Base-by-base conservation (phyloP, 2,888 invertebrate genomes). In the Nomada ruficornis region DNA sequence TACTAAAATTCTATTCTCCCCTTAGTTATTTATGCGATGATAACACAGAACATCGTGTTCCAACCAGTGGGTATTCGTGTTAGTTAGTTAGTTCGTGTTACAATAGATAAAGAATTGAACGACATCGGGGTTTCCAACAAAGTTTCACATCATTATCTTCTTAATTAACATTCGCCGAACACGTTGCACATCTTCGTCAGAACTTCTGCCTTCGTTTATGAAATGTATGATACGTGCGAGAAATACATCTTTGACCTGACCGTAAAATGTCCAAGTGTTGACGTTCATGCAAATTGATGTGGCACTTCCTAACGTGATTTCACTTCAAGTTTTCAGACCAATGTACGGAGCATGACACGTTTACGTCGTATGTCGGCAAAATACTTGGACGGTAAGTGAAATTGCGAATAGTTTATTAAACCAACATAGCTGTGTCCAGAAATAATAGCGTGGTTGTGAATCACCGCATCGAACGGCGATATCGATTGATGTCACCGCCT, bases 181-280 rank as follows among this genome's bases (percentile, higher is more conserved):
- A n/a, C 23, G 47, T 50, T 52, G 20, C 50, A 60, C 29, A n/a
- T n/a, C 20, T 60, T 70, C 50, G 36, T 20, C 50, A 20, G 36
- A 52, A 70, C 36, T 59, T 60, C 60, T 52, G 36, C 36, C 20
- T 5, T 13, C 50, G 10, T 29, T 44, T 9, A 18, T 59, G 44
- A 23, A 57, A 47, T 36, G 15, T 23, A 15, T 50, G 59, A 44
- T 60, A 70, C 36, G 36, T 7, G 36, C 7, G 36, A 36, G 36
- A 50, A 59, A 26, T 69, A 36, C 29, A 29, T 29, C 59, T 50
- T 60, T 59, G 15, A 26, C 23, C 57, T 11, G 44, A 47, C 20
- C 29, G 70, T 50, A 70, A 70, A 60, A 57, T 70, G 36, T 47
- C 69, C 57, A 29, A 57, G 44, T 47, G 18, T n/a, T 18, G 18